Evolutionary conservation across 2,113 vertebrate genomes (phyloP).

Genomic region (Euleptes europaea): DNA sequence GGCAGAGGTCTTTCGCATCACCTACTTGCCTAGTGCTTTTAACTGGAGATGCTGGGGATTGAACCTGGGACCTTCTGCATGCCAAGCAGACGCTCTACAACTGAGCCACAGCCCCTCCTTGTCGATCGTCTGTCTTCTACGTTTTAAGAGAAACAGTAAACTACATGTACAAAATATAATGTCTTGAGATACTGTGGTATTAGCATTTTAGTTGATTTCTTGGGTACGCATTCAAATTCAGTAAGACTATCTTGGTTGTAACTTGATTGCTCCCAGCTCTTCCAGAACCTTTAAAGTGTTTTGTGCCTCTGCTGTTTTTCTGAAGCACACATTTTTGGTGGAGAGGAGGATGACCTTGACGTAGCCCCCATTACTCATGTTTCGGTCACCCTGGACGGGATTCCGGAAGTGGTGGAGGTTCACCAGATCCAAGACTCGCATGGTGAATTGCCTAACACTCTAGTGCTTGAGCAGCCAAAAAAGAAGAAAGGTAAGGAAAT

Average conservation of each 20-base stretch:
- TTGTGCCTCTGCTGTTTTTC: conserved; percentile 22
- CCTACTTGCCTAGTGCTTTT: too few species aligned
- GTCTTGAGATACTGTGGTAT: background rate
- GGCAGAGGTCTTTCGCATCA: too few species aligned
- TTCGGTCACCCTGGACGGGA: conserved; percentile 85
- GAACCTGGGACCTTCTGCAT: too few species aligned
- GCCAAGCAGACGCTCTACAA: too few species aligned
- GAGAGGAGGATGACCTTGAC: conserved; percentile 84
- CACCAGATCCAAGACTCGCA: conserved; percentile 75
- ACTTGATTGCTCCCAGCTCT: background rate
- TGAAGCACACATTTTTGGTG: conserved; percentile 78
- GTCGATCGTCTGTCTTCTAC: too few species aligned
- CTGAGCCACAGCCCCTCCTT: too few species aligned
- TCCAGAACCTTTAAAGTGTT: background rate
- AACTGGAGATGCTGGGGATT: too few species aligned
- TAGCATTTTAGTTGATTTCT: background rate
- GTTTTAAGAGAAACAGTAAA: background rate
- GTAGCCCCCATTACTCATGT: conserved; percentile 86
- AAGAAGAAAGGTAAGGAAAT: conserved; percentile 84
- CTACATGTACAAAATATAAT: background rate
- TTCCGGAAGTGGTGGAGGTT: conserved; percentile 83
- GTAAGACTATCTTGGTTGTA: background rate
- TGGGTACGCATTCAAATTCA: background rate
- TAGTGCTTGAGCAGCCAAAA: conserved; percentile 81
- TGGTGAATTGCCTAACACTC: conserved; percentile 67